Percentiles rank a stretch among this genome's conserved stretches.
Conservation (phyloP, 64 coral and sea anemone species). For the Catalaphyllia jardinei region DNA sequence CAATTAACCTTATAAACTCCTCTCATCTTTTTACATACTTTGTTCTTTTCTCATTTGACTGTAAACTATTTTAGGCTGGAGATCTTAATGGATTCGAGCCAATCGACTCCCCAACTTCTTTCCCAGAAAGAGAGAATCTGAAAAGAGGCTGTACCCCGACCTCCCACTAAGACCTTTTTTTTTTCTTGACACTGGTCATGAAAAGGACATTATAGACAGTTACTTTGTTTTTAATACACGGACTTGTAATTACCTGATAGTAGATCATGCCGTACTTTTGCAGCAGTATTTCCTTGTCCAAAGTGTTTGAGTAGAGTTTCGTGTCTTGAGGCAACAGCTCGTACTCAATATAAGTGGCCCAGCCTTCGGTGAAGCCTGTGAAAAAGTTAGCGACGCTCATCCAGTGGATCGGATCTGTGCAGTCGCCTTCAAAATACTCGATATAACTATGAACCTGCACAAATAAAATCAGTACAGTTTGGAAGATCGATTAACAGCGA, state of each 20-base stretch:
- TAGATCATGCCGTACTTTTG: slow-evolving; percentile 41
- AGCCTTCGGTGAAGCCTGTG: slow-evolving; percentile 17
- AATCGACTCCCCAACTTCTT: too few relatives aligned
- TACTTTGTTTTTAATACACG: too few relatives aligned
- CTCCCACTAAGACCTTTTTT: too few relatives aligned
- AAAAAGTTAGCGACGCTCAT: neutral
- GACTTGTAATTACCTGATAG: slow-evolving; percentile 18
- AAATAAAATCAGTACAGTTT: neutral
- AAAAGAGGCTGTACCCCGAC: too few relatives aligned
- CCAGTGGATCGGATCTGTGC: slow-evolving; percentile 34
- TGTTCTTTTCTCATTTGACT: too few relatives aligned
- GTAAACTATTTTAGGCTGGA: too few relatives aligned
- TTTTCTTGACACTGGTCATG: too few relatives aligned
- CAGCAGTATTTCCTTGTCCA: neutral
- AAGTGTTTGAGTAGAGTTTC: slow-evolving; percentile 4
- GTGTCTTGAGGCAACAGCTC: neutral
- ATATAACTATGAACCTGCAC: slow-evolving; percentile 37
- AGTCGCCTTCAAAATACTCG: slow-evolving; percentile 28
- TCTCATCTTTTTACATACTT: too few relatives aligned
- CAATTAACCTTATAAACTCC: too few relatives aligned
- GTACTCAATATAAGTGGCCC: slow-evolving; percentile 16
- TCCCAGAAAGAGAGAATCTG: too few relatives aligned
- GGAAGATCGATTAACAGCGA: neutral
- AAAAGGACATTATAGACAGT: too few relatives aligned
- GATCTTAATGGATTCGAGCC: too few relatives aligned